These are phyloP conservation scores for Alosa alosa DNA, from an alignment of 2,113 vertebrate species.

Conservation along the genomic window DNA sequence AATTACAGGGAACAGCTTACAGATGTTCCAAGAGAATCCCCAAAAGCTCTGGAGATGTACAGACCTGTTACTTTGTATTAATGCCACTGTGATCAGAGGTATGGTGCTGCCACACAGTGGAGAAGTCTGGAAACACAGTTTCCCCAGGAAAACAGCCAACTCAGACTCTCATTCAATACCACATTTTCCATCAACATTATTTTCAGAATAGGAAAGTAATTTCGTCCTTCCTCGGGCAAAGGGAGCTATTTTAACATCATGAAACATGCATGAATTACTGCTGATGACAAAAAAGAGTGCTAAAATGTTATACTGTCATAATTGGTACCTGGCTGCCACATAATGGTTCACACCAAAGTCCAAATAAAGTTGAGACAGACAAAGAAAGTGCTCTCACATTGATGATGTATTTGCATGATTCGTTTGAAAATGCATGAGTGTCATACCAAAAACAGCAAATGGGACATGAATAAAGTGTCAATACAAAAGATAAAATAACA, in stretches of 20 bases:
- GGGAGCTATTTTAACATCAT: background rate
- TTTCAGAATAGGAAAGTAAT: background rate
- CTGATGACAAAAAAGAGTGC: too few species aligned
- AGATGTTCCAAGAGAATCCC: background rate
- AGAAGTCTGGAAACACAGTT: background rate
- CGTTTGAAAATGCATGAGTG: conserved; percentile 54
- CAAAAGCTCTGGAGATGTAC: background rate
- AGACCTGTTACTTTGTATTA: background rate
- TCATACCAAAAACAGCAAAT: conserved; percentile 48
- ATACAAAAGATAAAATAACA: conserved; percentile 66
- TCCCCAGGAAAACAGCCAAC: background rate
- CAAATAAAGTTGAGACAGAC: conserved; percentile 23
- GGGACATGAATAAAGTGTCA: conserved; percentile 54
- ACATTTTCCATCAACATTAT: background rate
- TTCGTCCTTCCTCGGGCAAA: background rate
- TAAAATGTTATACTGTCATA: too few species aligned
- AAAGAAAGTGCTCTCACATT: conserved; percentile 16
- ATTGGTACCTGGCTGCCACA: background rate
- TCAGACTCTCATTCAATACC: background rate
- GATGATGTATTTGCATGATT: conserved; percentile 52
- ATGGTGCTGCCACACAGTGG: background rate
- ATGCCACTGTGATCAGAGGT: background rate
- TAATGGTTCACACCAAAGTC: background rate
- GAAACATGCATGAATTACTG: background rate
- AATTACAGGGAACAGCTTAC: background rate